phyloP scores from a whole-genome alignment of 2,113 vertebrate genomes.

The Rutilus rutilus region DNA sequence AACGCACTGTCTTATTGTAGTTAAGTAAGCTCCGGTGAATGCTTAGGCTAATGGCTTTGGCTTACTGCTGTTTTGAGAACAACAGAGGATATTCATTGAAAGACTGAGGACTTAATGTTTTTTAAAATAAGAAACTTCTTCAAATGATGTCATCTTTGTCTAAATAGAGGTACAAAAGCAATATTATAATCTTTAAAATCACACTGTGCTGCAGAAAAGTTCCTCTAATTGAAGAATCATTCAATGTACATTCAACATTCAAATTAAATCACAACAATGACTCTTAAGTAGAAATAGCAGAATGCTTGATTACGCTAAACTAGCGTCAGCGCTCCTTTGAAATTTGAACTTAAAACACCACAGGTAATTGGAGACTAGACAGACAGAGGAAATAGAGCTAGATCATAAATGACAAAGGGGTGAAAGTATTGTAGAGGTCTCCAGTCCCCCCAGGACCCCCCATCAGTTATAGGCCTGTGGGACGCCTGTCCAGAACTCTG shows the following conservation, averaged over 20 bases:
- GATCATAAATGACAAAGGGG: conserved; percentile 21
- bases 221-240: background rate
- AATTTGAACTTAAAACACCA: conserved; percentile 4
- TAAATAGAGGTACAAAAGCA: no score
- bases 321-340: background rate
- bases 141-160: no score
- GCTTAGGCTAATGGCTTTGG: conserved; percentile 10
- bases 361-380: conserved; percentile 22
- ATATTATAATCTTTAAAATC: background rate
- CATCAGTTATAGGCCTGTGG: conserved; percentile 57
- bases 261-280: background rate
- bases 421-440: conserved; percentile 33
- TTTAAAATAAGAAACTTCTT: no score
- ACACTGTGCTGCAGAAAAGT: background rate
- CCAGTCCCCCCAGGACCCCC: conserved; percentile 36
- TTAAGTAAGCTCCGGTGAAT: conserved; percentile 13
- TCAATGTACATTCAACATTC: background rate
- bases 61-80: conserved; percentile 11
- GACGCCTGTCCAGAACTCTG: conserved; percentile 26
- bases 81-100: background rate
- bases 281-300: background rate
- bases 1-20: background rate
- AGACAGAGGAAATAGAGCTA: background rate
- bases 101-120: no score
- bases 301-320: background rate